A percentile compares a stretch with the other conserved stretches of the same genome.
Conservation (phyloP, 2,113 vertebrate genomes). For the Heterotilapia buettikoferi region DNA sequence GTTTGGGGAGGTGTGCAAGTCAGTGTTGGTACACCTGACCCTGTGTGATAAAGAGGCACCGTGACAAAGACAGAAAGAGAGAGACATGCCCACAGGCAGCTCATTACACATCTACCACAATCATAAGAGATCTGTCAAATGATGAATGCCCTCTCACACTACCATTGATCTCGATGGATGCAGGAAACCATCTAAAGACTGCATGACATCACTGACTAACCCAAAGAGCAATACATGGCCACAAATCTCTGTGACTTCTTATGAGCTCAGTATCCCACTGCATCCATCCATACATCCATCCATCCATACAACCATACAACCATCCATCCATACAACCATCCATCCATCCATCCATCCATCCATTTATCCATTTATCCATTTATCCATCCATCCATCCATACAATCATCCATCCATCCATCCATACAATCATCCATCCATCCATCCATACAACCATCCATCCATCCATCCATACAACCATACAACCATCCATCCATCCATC, state of each 20-base stretch:
- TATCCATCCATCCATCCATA: no score
- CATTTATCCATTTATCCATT: rapidly evolving
- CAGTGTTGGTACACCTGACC: not conserved
- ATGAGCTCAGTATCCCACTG: not conserved
- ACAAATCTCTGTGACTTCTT: not conserved
- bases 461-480: no score
- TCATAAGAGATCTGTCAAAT: slow-evolving; percentile 9
- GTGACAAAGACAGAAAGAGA: slow-evolving; percentile 13
- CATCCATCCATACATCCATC: not conserved
- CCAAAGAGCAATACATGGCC: not conserved
- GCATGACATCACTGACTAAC: not conserved
- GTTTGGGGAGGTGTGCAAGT: not conserved
- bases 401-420: no score
- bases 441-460: rapidly evolving
- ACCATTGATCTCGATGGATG: slow-evolving; percentile 10
- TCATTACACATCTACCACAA: slow-evolving; percentile 32
- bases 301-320: rapidly evolving
- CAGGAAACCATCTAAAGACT: not conserved
- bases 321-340: rapidly evolving
- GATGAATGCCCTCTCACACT: slow-evolving; percentile 8
- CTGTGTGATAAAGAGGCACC: not conserved
- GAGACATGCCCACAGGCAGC: slow-evolving; percentile 10
- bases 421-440: no score
- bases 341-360: rapidly evolving
- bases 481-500: no score